A percentile compares a stretch with the other conserved stretches of the same genome.
Evolutionary conservation across 2,113 vertebrate genomes (phyloP).

Genomic region (Mustela lutreola): DNA sequence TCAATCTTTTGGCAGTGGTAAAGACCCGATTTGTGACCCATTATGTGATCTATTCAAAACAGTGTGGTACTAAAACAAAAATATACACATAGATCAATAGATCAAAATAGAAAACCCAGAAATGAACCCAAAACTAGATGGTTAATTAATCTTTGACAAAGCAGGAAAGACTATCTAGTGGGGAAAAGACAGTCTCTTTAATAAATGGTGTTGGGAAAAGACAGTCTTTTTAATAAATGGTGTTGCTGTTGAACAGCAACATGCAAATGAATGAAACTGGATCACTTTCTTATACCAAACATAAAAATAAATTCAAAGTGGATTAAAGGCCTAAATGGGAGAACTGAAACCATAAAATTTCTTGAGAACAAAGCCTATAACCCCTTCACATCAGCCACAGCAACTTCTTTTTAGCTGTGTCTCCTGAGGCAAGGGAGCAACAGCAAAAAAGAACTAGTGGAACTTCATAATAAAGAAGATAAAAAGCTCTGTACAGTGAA

Average conservation of each 20-base stretch:
- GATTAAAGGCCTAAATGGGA: not conserved
- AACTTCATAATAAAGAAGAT: not conserved
- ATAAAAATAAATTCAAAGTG: not conserved
- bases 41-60: not conserved
- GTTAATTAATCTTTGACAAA: not conserved
- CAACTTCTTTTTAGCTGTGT: not conserved
- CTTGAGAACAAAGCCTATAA: not conserved
- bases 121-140: not conserved
- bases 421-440: not conserved
- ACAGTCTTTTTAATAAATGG: not conserved
- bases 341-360: not conserved
- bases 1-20: no score
- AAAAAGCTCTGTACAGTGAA: not conserved
- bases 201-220: not conserved
- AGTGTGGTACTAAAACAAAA: not conserved
- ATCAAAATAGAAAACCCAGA: not conserved
- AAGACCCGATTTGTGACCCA: no score
- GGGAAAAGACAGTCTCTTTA: not conserved
- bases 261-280: not conserved
- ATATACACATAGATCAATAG: not conserved
- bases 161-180: not conserved
- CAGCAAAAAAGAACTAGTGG: not conserved
- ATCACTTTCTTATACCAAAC: not conserved
- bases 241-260: not conserved
- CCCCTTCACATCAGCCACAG: no score